phyloP scores from a whole-genome alignment of 2,888 invertebrate species.

The Hermaeophaga mercurialis region DNA sequence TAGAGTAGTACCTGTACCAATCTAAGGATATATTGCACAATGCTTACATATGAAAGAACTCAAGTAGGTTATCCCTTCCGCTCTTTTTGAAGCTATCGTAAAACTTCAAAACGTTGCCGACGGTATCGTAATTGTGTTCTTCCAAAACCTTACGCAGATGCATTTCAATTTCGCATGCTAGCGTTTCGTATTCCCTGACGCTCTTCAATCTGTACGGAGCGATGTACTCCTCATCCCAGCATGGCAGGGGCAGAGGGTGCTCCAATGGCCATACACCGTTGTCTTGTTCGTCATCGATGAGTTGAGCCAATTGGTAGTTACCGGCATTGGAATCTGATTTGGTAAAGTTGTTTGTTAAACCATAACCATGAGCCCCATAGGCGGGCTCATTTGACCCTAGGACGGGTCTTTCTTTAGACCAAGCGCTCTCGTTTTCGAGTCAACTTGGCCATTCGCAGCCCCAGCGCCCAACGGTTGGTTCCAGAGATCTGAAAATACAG shows the following conservation, averaged over 20 bases:
- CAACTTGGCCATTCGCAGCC: constrained; percentile 97
- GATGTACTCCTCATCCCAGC: constrained; percentile 65
- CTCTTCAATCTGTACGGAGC: constrained; percentile 59
- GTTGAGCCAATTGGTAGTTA: constrained; percentile 38
- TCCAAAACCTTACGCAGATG: constrained; percentile 79
- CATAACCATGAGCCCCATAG: constrained; percentile 36
- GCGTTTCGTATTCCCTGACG: constrained; percentile 75
- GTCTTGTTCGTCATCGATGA: constrained; percentile 54
- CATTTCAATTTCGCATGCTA: constrained; percentile 79
- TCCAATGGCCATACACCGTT: constrained; percentile 69
- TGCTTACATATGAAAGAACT: constrained; percentile 69
- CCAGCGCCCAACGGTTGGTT: constrained; percentile 88
- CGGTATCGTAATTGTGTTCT: constrained; percentile 87
- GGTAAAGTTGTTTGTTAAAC: constrained; percentile 15
- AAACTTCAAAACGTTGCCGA: constrained; percentile 79
- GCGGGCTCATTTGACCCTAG: constrained; percentile 43
- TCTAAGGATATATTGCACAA: no score
- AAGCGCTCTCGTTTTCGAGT: constrained; percentile 76
- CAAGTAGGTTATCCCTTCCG: constrained; percentile 67
- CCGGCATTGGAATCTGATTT: constrained; percentile 18
- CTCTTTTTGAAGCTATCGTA: constrained; percentile 69
- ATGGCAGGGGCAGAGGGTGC: constrained; percentile 76
- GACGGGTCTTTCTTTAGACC: constrained; percentile 56
- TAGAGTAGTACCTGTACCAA: no score
- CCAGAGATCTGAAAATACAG: constrained; percentile 57